These are phyloP conservation scores for Drosophila subpulchrella DNA, from an alignment of 1,140 invertebrate species.

Conservation along the genomic window DNA sequence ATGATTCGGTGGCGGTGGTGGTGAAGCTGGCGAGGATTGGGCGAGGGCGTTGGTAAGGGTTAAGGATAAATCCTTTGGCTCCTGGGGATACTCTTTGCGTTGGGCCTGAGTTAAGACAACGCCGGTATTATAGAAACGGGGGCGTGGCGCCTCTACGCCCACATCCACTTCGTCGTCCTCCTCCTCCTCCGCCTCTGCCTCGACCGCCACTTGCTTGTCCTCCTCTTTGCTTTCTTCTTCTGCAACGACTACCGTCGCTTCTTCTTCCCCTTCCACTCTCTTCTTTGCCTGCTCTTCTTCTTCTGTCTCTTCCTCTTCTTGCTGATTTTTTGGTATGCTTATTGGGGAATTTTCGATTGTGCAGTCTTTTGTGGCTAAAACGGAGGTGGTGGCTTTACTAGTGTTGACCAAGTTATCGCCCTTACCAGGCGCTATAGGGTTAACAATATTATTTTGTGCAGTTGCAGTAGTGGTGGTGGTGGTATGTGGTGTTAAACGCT, in stretches of 20 bases:
- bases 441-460: conserved; percentile 24
- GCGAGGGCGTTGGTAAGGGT: background rate
- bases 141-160: conserved; percentile 75
- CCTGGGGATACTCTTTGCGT: conserved; percentile 89
- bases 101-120: conserved; percentile 90
- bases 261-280: conserved; percentile 3
- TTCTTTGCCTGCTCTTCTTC: conserved; percentile 10
- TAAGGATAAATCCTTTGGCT: conserved; percentile 9
- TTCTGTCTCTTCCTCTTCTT: conserved; percentile 32
- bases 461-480: conserved; percentile 23
- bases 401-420: conserved; percentile 25
- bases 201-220: background rate
- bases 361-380: conserved; percentile 71
- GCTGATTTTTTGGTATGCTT: conserved; percentile 68
- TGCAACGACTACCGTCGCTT: background rate
- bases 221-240: background rate
- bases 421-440: conserved; percentile 22
- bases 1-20: background rate
- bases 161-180: conserved; percentile 59
- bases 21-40: conserved; percentile 20
- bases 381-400: conserved; percentile 37
- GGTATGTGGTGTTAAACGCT: conserved; percentile 56
- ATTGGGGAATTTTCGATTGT: conserved; percentile 38
- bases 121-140: conserved; percentile 88
- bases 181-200: conserved; percentile 28